Evolutionary conservation across 92 coral and sea anemone species (phyloP).

Genomic region (Anthopleura xanthogrammica): DNA sequence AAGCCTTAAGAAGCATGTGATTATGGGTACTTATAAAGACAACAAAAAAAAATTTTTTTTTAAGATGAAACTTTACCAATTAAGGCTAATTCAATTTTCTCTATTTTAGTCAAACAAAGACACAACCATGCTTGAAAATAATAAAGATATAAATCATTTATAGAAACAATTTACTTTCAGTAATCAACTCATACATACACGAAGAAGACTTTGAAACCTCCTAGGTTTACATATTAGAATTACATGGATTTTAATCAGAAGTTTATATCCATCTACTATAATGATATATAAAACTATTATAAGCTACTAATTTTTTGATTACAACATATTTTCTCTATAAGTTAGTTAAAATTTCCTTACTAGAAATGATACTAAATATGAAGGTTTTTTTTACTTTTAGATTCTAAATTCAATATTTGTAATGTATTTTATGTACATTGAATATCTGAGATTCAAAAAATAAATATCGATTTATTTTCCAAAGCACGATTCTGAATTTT

Average conservation of each 20-base stretch:
- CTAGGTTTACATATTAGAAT: neutral
- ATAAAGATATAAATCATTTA: neutral
- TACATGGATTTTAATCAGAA: neutral
- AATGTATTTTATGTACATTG: neutral
- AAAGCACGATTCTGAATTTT: constrained; percentile 1
- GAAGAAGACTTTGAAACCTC: neutral
- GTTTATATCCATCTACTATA: neutral
- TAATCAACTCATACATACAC: neutral
- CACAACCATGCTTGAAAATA: neutral
- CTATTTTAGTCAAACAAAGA: neutral
- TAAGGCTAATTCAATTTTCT: neutral
- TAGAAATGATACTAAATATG: neutral
- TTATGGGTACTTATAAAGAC: neutral
- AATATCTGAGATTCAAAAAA: constrained; percentile 5
- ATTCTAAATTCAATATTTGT: neutral
- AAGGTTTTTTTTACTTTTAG: neutral
- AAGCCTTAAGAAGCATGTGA: neutral
- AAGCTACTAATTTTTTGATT: neutral
- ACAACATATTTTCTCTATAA: neutral
- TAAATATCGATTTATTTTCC: constrained; percentile 4
- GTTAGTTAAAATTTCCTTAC: neutral
- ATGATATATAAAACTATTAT: neutral
- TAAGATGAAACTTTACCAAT: neutral
- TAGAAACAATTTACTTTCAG: neutral
- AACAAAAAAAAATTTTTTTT: neutral